phyloP scores from a whole-genome alignment of 2,797 vertebrate species.

The Enteromius unitaeniatus region DNA sequence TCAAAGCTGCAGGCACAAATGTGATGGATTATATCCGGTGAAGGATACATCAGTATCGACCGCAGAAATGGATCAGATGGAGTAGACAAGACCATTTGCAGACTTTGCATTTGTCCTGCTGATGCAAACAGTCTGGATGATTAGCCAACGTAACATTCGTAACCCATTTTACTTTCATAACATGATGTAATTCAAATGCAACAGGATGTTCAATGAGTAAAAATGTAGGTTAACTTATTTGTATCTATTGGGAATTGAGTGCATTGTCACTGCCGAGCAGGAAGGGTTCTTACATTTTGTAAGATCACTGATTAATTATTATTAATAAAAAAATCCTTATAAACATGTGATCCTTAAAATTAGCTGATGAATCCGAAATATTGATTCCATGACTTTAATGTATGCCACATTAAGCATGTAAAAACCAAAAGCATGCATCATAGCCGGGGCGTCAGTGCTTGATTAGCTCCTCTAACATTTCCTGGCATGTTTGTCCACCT shows the following conservation, averaged over 20 bases:
- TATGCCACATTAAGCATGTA: not conserved
- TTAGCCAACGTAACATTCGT: not conserved
- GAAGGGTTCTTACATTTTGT: not conserved
- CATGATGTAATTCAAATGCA: not conserved
- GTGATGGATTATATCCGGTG: not conserved
- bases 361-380: constrained; percentile 6
- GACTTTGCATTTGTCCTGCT: not conserved
- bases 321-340: not conserved
- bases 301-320: not conserved
- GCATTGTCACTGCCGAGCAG: not conserved
- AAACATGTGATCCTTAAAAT: not conserved
- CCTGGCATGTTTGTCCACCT: constrained; percentile 18
- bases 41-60: not conserved
- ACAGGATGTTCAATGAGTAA: not conserved
- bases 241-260: not conserved
- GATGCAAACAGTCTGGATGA: not conserved
- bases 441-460: not conserved
- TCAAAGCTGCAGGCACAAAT: not conserved
- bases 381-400: not conserved
- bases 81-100: not conserved
- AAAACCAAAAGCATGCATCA: not conserved
- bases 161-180: not conserved
- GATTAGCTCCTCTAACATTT: not conserved
- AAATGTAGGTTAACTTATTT: not conserved
- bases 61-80: not conserved